Evolutionary conservation across 2,888 invertebrate species (phyloP).

Genomic region (Trimorus sp.): DNA sequence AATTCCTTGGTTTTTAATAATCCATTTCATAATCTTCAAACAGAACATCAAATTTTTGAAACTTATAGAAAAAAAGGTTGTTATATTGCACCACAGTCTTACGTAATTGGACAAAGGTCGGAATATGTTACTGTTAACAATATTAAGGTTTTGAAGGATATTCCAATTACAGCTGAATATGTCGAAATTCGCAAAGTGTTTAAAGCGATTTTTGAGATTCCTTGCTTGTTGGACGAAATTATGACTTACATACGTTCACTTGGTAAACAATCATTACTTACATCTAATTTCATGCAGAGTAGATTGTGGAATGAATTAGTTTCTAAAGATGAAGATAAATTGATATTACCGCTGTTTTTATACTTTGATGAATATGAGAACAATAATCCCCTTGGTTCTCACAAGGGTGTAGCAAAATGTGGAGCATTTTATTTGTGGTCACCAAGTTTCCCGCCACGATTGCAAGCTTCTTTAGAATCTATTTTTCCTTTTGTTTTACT

Average conservation of each 20-base stretch:
- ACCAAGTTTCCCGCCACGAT: constrained; percentile 48
- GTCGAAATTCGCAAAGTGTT: constrained; percentile 49
- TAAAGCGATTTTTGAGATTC: background rate
- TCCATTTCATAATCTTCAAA: constrained; percentile 11
- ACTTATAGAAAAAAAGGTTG: constrained; percentile 33
- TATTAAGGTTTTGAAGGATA: constrained; percentile 19
- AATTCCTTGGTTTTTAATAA: background rate
- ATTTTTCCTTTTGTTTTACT: constrained; percentile 49
- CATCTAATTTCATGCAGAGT: constrained; percentile 57
- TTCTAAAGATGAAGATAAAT: constrained; percentile 1
- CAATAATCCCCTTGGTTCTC: constrained; percentile 56
- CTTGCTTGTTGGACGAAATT: background rate
- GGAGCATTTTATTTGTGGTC: constrained; percentile 57
- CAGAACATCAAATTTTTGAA: constrained; percentile 42
- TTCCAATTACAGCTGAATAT: constrained; percentile 48
- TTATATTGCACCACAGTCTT: constrained; percentile 50
- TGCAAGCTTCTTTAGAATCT: constrained; percentile 40
- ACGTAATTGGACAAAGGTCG: constrained; percentile 40
- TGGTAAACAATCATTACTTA: background rate
- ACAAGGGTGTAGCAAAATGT: constrained; percentile 47
- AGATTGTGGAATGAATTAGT: constrained; percentile 42
- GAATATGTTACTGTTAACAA: constrained; percentile 36
- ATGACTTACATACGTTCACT: constrained; percentile 4
- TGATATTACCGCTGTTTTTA: constrained; percentile 13
- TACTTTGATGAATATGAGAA: constrained; percentile 44